These are phyloP conservation scores for Marronus borbonicus DNA, from an alignment of 2,888 invertebrate species.

Conservation along the genomic window DNA sequence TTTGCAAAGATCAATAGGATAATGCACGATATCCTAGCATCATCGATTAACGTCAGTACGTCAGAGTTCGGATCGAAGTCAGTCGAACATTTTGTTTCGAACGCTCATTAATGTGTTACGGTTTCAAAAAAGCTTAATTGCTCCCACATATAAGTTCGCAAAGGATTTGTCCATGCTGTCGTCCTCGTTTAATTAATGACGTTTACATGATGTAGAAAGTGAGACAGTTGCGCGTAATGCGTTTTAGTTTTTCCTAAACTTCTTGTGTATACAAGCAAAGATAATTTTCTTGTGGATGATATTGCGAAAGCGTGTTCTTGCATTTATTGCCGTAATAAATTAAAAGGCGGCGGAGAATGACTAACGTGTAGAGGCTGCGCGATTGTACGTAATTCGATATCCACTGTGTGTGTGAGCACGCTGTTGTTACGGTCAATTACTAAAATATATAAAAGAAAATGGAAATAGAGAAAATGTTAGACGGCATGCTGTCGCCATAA, in stretches of 20 bases:
- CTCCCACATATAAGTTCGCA: background rate
- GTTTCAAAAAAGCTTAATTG: constrained; percentile 9
- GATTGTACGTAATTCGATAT: constrained; percentile 36
- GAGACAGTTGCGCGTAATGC: constrained; percentile 20
- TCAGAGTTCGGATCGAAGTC: background rate
- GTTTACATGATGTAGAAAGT: constrained; percentile 8
- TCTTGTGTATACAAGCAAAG: background rate
- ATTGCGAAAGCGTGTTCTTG: constrained; percentile 27
- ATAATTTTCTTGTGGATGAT: constrained; percentile 35
- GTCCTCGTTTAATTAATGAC: constrained; percentile 22
- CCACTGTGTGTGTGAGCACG: constrained; percentile 16
- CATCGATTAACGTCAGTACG: background rate
- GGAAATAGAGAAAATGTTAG: constrained; percentile 27
- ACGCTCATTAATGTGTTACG: background rate
- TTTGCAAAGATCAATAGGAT: too few relatives aligned
- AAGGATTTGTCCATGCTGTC: constrained; percentile 10
- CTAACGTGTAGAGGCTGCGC: background rate
- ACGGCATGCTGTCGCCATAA: constrained; percentile 1
- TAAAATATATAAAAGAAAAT: constrained; percentile 27
- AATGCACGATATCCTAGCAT: background rate
- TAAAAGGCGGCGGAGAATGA: constrained; percentile 11
- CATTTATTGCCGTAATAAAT: constrained; percentile 43
- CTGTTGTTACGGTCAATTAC: constrained; percentile 31
- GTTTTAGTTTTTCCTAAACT: background rate
- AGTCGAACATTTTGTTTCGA: background rate